Evolutionary conservation across 2,888 invertebrate species (phyloP), one percentile per base, ranked within the genome.

Genomic region (Itoplectis maculator): DNA sequence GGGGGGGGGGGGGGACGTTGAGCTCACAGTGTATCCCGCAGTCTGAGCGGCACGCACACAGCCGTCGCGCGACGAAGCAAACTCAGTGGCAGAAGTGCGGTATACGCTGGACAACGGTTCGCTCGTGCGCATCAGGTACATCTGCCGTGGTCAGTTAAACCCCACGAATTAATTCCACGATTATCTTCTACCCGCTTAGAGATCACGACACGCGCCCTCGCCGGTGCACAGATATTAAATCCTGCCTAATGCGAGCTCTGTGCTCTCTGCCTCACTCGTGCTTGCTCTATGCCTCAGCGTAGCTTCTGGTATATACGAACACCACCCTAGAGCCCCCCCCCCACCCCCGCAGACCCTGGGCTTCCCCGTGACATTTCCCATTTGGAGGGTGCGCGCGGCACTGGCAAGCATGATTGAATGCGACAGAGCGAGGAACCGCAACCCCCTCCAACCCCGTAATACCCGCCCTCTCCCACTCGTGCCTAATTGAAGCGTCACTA

Each of bases 101-200:
- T 61, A 47, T 29, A 73, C 54, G 66, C n/a, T 68, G 65, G 42
- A 69, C 63, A 74, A 81, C 66, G 66, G 77, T 74, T 74, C 68
- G 56, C 42, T 40, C 70, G 69, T 61, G 75, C 74, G 65, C 42
- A 37, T 66, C 61, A 73, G 73, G 66, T 83, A 82, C 80, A 83
- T 80, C 81, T 83, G 85, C 72, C 79, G 75, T 75, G 66, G 83
- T 86, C 83, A 84, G 84, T 85, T 83, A 81, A 85, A 69, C 84
- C 83, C 85, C 75, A 82, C 75, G 84, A 85, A 87, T 87, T 87
- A 88, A 88, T 87, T 83, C 82, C 74, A 68, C 81, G 85, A 87
- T 87, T 87, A 88, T 88, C 86, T 84, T 77, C 66, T 70, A 70
- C 63, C 78, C 61, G 73, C 72, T 84, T 81, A 70, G 82, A 83